Percentiles rank a stretch among this genome's conserved stretches.
Conservation (phyloP, 2,888 invertebrate genomes). For the Spilarctia lutea region DNA sequence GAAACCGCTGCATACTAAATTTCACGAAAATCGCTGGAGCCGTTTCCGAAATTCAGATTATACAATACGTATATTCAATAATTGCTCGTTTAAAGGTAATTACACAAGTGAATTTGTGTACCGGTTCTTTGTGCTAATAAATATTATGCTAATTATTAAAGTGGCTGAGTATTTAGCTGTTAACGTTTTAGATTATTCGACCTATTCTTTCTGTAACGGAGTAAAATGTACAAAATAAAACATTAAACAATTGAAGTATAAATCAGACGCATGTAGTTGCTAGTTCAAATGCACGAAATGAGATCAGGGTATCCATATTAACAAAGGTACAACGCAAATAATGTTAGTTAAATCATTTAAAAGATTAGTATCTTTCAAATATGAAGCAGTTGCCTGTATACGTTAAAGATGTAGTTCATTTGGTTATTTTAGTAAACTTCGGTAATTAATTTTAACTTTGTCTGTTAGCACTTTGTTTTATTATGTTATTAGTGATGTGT, state of each 20-base stretch:
- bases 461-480: conserved; percentile 23
- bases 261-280: conserved; percentile 51
- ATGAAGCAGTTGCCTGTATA: conserved; percentile 7
- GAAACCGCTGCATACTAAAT: too few species aligned
- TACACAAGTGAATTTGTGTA: too few species aligned
- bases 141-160: background rate
- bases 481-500: conserved; percentile 49
- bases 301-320: conserved; percentile 46
- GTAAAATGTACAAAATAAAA: background rate
- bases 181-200: background rate
- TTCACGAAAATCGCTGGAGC: too few species aligned
- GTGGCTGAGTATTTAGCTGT: background rate
- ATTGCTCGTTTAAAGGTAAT: too few species aligned
- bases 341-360: conserved; percentile 1
- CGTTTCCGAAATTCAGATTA: too few species aligned
- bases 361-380: conserved; percentile 9
- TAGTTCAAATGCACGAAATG: conserved; percentile 65
- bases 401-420: background rate
- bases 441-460: conserved; percentile 19
- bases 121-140: too few species aligned
- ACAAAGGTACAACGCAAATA: conserved; percentile 39
- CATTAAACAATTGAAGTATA: background rate
- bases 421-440: background rate
- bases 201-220: background rate
- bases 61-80: too few species aligned